phyloP scores from a whole-genome alignment of 2,888 invertebrate species.

The Orchesellides sinensis region DNA sequence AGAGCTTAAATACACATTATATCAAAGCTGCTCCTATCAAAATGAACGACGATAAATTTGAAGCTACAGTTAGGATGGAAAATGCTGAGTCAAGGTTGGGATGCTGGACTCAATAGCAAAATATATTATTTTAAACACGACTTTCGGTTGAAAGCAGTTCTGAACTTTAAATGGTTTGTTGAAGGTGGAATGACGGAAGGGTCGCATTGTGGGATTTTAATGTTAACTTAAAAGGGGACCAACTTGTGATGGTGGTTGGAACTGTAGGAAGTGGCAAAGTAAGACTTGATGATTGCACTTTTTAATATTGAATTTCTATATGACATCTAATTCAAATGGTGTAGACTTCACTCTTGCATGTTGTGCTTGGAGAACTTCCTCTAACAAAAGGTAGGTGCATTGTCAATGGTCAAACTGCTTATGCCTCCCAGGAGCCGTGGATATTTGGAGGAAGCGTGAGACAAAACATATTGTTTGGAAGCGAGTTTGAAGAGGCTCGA shows the following conservation, averaged over 20 bases:
- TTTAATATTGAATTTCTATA: neutral
- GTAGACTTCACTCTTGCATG: conserved; percentile 68
- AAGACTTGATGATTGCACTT: neutral
- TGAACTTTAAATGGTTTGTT: too few relatives aligned
- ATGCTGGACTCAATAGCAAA: neutral
- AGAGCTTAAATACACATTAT: conserved; percentile 42
- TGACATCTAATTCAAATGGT: neutral
- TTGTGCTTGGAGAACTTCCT: conserved; percentile 65
- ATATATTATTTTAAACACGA: neutral
- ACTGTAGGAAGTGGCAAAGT: conserved; percentile 72
- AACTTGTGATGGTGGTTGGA: conserved; percentile 70
- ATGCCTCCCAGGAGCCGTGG: conserved; percentile 72
- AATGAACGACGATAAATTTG: conserved; percentile 5
- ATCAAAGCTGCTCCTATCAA: conserved; percentile 3
- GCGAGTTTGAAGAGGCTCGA: conserved; percentile 48
- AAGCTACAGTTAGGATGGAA: conserved; percentile 46
- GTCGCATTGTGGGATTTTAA: conserved; percentile 58
- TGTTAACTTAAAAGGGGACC: conserved; percentile 60
- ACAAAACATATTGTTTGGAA: conserved; percentile 71
- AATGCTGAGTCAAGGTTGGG: conserved; percentile 42
- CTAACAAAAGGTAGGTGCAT: conserved; percentile 41
- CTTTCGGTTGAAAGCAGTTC: too few relatives aligned
- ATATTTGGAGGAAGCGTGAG: conserved; percentile 68
- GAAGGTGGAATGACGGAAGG: conserved; percentile 66
- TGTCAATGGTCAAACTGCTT: conserved; percentile 62